Evolutionary conservation across 2,113 vertebrate species (phyloP), one percentile per base, ranked within the genome.

Genomic region (Riparia riparia): DNA sequence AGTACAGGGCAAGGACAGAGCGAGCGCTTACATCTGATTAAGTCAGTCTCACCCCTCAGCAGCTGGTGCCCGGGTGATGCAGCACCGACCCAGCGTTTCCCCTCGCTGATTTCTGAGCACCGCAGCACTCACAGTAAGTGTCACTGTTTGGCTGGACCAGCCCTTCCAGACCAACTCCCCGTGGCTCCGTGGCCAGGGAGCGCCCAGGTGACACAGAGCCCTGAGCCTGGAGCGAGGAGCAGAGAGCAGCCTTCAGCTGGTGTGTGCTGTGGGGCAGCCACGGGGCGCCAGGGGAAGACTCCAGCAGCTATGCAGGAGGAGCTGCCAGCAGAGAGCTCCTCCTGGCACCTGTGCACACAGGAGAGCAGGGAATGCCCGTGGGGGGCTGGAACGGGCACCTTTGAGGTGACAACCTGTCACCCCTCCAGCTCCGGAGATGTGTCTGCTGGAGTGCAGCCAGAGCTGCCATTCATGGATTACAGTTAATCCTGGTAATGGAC

Each of bases 251-350:
- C 22, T 26, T 10, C 57, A 49, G 45, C 41, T 54, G 5, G 2
- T 2, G 34, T 7, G 24, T 5, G 10, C 25, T 4, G 1, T 0
- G 1, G 15, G 41, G 70, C 16, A 54, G 49, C 3, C 22, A 11
- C 42, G 24, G 4, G 24, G 65, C 65, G 42, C 17, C 6, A 9
- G 29, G 68, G 10, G 68, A 45, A 10, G 31, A 24, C 50, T 29
- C 37, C 34, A 76, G 51, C 72, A 28, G 31, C 11, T 44, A 37
- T 54, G 65, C 44, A 41, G 22, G 63, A 12, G 4, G 7, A 60
- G 37, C 10, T 51, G 65, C 51, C 63, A 61, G 68, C 37, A 87
- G 70, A 42, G 70, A 69, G 82, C 13, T 89, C 45, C 7, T 14
- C 28, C 85, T 63, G 65, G 37, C 71, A 65, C 53, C 20, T 4